Base-by-base conservation (phyloP, 2,113 vertebrate genomes). In the Aspiorhynchus laticeps region DNA sequence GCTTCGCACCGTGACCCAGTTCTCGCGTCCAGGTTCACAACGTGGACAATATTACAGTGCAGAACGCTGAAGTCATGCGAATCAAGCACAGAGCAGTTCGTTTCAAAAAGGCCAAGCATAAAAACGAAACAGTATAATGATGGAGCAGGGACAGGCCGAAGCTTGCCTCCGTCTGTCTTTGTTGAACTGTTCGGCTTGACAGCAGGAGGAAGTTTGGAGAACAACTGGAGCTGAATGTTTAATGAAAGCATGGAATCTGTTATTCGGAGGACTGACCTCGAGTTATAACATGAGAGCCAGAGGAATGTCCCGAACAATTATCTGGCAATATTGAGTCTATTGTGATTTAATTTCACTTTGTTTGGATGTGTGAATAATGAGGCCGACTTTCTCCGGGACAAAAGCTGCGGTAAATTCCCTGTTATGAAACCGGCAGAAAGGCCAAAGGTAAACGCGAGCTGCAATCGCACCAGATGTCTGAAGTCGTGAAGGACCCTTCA, bases 151-250 rank as follows among this genome's bases (percentile, higher is more conserved):
- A 85, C 88, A 86, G 76, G 80, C 84, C 76, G 33, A 65, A 51
- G 73, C 88, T 83, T 88, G 87, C 56, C 78, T 90, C 26, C 53
- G 41, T 75, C 85, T 81, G 51, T 36, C 85, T 87, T 89, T 83
- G 69, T 83, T 51, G 67, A 43, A 63, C 41, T 84, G 56, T 80
- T 67, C 83, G 81, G 41, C 81, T 84, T 87, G 74, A 59, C 78
- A 74, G 26, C 41, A 48, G 2, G 41, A 73, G 26, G 67, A 56
- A 36, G 19, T 9, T 19, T 36, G 71, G 59, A 65, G 36, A 82
- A 41, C 4, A 5, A 12, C 24, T 63, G 0, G 31, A 80, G 51
- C 28, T 56, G 77, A 79, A 79, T 56, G 21, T 65, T 81, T 81
- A 81, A 81, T 81, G 79, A 53, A 21, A 36, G 77, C 48, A 79